Percentiles rank a stretch among this genome's conserved stretches.
Evolutionary conservation across 2,113 vertebrate genomes (phyloP).

Genomic region (Procavia capensis): DNA sequence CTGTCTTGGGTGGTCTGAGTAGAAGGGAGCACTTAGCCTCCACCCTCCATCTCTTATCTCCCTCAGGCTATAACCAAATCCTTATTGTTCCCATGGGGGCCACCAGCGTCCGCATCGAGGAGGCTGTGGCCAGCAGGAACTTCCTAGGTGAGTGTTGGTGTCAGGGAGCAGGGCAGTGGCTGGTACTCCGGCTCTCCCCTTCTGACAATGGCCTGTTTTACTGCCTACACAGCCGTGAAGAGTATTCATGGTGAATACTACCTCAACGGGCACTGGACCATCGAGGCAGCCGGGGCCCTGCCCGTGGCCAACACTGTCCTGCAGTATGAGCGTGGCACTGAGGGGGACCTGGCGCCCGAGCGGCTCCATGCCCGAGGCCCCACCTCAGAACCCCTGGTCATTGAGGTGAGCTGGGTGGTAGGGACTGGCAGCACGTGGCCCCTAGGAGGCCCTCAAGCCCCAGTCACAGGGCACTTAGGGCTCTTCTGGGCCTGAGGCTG

Average conservation of each 20-base stretch:
- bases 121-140: conserved; percentile 93
- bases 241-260: conserved; percentile 94
- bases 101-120: conserved; percentile 93
- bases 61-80: conserved; percentile 96
- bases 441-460: rapidly evolving
- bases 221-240: conserved; percentile 90
- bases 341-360: conserved; percentile 92
- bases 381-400: conserved; percentile 94
- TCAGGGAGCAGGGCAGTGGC: neutral
- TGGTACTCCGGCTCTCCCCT: rapidly evolving
- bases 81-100: conserved; percentile 94
- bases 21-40: neutral
- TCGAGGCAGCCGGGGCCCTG: conserved; percentile 90
- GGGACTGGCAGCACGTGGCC: rapidly evolving
- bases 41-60: neutral
- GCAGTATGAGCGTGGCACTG: conserved; percentile 93
- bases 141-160: conserved; percentile 91
- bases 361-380: conserved; percentile 93
- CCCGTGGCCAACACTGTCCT: conserved; percentile 91
- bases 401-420: conserved; percentile 90
- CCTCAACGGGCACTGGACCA: conserved; percentile 97
- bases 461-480: rapidly evolving
- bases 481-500: too few species aligned
- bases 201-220: neutral
- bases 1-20: neutral